phyloP scores from a whole-genome alignment of 2,888 invertebrate genomes.

The Brachyptera risi region DNA sequence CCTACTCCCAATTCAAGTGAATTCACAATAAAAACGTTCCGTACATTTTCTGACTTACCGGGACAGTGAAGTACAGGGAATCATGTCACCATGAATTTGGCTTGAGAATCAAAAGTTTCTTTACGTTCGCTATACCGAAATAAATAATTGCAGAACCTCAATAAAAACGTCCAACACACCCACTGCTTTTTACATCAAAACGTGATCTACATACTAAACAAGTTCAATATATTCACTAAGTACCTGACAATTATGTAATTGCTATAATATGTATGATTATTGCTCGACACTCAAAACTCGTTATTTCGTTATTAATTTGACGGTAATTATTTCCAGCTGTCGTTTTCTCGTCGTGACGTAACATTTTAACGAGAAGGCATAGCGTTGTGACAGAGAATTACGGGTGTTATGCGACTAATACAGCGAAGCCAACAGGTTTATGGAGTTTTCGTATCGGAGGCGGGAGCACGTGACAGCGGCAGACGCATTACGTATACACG shows the following conservation, averaged over 20 bases:
- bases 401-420: not conserved
- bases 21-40: too few relatives aligned
- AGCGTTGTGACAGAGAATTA: constrained; percentile 4
- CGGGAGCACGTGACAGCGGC: constrained; percentile 11
- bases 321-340: constrained; percentile 27
- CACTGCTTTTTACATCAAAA: not conserved
- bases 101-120: too few relatives aligned
- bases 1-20: too few relatives aligned
- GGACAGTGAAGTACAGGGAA: too few relatives aligned
- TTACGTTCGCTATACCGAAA: too few relatives aligned
- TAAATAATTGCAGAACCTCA: too few relatives aligned
- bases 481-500: not conserved
- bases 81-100: too few relatives aligned
- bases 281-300: not conserved
- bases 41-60: too few relatives aligned
- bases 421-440: constrained; percentile 25
- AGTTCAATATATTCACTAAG: not conserved
- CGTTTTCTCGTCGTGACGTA: constrained; percentile 9
- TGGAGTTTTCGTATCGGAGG: constrained; percentile 4
- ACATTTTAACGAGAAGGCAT: constrained; percentile 23
- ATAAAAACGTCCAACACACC: too few relatives aligned
- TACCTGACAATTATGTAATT: not conserved
- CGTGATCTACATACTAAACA: not conserved
- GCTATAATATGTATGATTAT: constrained; percentile 13
- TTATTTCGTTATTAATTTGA: constrained; percentile 28